Conservation (phyloP, 35 echinoderm and acorn worm genomes). For the Nesometra sesokonis region DNA sequence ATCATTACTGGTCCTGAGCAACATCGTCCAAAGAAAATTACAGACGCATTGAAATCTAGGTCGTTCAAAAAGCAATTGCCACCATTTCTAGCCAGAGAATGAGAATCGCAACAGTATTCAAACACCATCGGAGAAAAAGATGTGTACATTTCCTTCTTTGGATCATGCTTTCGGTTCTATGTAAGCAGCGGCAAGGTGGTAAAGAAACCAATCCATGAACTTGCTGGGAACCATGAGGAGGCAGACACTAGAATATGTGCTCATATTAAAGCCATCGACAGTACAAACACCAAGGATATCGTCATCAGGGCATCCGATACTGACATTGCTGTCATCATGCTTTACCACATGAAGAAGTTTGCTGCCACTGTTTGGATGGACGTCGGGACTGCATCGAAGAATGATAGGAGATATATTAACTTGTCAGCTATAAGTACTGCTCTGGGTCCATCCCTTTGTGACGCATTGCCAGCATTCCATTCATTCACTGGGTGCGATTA, state of each 20-base stretch:
- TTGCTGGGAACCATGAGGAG: conserved; percentile 36
- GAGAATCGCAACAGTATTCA: conserved; percentile 27
- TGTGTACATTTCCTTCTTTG: not conserved
- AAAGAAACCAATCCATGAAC: not conserved
- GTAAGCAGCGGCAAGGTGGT: conserved; percentile 2
- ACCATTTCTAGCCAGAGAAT: conserved; percentile 32
- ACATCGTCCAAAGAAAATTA: conserved; percentile 18
- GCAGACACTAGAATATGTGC: conserved; percentile 42
- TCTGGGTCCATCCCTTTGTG: not conserved
- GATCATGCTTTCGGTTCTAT: conserved; percentile 45
- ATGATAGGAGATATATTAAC: conserved; percentile 18
- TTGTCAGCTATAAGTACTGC: not conserved
- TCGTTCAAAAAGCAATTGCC: conserved; percentile 58
- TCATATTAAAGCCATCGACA: not conserved
- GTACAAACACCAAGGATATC: not conserved
- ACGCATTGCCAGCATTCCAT: conserved; percentile 38
- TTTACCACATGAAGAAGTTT: not conserved
- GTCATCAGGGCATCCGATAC: conserved; percentile 37
- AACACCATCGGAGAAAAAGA: not conserved
- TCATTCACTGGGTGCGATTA: conserved; percentile 46
- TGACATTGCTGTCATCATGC: conserved; percentile 18
- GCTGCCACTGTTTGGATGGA: not conserved
- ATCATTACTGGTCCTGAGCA: conserved; percentile 40
- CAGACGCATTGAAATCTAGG: too few species aligned
- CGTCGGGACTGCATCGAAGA: conserved; percentile 26